Conservation (phyloP, 1,140 invertebrate species). For the Drosophila athabasca region DNA sequence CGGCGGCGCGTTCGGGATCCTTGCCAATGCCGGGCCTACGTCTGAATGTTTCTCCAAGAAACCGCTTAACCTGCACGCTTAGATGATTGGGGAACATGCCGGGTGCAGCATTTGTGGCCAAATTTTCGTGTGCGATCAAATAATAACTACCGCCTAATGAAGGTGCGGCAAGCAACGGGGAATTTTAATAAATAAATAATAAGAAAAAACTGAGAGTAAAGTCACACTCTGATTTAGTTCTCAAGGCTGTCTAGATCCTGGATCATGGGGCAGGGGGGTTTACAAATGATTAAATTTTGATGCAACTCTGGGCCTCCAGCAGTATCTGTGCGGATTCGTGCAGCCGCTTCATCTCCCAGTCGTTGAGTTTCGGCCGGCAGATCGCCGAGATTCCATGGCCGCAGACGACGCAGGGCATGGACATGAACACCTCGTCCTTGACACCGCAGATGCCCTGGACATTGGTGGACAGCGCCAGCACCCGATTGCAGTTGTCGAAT, state of each 20-base stretch:
- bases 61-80: conserved; percentile 18
- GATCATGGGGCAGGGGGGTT: too few relatives aligned
- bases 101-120: not conserved
- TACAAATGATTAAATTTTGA: conserved; percentile 3
- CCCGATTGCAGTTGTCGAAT: conserved; percentile 87
- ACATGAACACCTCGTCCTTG: conserved; percentile 91
- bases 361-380: conserved; percentile 89
- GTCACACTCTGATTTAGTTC: not conserved
- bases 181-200: conserved; percentile 21
- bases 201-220: not conserved
- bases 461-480: conserved; percentile 90
- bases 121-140: not conserved
- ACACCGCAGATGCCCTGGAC: conserved; percentile 90
- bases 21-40: too few relatives aligned
- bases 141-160: conserved; percentile 6
- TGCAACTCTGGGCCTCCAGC: conserved; percentile 17
- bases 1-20: too few relatives aligned
- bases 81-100: conserved; percentile 40
- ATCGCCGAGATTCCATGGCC: conserved; percentile 88
- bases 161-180: conserved; percentile 15
- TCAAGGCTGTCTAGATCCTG: too few relatives aligned
- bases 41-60: conserved; percentile 7
- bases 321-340: conserved; percentile 11
- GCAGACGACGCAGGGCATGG: conserved; percentile 90
- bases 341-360: conserved; percentile 84